Evolutionary conservation across 1,140 invertebrate species (phyloP).

Genomic region (Homalodisca vitripennis): DNA sequence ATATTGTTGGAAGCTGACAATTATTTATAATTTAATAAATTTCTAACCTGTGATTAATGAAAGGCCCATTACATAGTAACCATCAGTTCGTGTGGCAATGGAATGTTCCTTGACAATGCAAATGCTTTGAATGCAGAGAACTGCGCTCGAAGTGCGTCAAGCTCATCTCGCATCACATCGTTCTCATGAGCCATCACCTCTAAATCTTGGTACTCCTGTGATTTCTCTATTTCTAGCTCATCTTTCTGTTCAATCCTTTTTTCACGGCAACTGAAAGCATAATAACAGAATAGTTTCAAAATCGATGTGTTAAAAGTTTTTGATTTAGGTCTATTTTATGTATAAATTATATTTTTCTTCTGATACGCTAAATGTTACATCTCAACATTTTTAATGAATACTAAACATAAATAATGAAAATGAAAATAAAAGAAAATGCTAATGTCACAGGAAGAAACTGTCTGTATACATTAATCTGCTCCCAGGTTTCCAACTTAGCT

Average conservation of each 20-base stretch:
- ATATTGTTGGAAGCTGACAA: no score
- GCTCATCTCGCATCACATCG: conserved; percentile 72
- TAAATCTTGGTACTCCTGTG: conserved; percentile 82
- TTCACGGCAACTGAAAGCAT: conserved; percentile 69
- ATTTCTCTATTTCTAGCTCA: conserved; percentile 85
- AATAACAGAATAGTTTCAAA: not conserved
- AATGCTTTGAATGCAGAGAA: conserved; percentile 85
- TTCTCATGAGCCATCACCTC: conserved; percentile 80
- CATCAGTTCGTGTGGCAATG: conserved; percentile 75
- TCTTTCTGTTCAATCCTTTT: conserved; percentile 93
- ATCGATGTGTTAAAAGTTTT: no score
- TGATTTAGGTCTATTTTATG: no score
- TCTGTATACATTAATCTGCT: no score
- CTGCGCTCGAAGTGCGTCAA: conserved; percentile 70
- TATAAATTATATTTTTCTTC: no score
- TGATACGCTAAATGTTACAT: no score
- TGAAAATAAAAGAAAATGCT: no score
- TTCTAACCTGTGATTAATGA: conserved; percentile 2
- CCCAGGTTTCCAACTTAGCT: no score
- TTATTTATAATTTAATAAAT: no score
- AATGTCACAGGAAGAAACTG: no score
- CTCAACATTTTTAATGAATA: no score
- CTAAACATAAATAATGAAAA: no score
- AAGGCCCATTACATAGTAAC: conserved; percentile 9
- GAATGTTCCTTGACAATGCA: conserved; percentile 78